Conservation (phyloP, 2,888 invertebrate species). For the Tetragonula carbonaria region DNA sequence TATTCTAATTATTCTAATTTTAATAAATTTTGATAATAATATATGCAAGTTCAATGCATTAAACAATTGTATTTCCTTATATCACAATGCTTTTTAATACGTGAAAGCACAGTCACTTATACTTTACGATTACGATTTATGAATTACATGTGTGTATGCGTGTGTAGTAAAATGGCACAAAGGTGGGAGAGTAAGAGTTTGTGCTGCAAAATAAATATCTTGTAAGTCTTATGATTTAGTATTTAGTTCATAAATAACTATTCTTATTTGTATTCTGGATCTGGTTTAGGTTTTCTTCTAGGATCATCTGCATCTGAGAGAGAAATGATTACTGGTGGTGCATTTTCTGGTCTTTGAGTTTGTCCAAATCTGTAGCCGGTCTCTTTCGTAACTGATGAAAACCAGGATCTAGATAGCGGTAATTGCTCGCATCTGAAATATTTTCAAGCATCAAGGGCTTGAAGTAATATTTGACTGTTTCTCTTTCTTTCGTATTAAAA, state of each 20-base stretch:
- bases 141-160: neutral
- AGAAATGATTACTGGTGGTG: constrained; percentile 69
- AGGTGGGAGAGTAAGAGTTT: constrained; percentile 16
- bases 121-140: neutral
- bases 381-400: constrained; percentile 48
- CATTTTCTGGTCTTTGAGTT: constrained; percentile 65
- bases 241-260: neutral
- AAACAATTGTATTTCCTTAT: neutral
- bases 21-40: too few relatives aligned
- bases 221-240: constrained; percentile 23
- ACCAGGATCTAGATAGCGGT: constrained; percentile 61
- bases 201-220: constrained; percentile 26
- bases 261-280: constrained; percentile 73
- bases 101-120: neutral
- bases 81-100: neutral
- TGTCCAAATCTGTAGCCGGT: constrained; percentile 70
- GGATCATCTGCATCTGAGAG: constrained; percentile 73
- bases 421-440: constrained; percentile 74
- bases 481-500: neutral
- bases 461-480: too few relatives aligned
- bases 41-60: neutral
- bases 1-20: too few relatives aligned
- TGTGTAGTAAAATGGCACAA: constrained; percentile 47
- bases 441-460: constrained; percentile 16
- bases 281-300: constrained; percentile 78